phyloP scores from a whole-genome alignment of 2,888 invertebrate genomes.

The Mechanitis messenoides region DNA sequence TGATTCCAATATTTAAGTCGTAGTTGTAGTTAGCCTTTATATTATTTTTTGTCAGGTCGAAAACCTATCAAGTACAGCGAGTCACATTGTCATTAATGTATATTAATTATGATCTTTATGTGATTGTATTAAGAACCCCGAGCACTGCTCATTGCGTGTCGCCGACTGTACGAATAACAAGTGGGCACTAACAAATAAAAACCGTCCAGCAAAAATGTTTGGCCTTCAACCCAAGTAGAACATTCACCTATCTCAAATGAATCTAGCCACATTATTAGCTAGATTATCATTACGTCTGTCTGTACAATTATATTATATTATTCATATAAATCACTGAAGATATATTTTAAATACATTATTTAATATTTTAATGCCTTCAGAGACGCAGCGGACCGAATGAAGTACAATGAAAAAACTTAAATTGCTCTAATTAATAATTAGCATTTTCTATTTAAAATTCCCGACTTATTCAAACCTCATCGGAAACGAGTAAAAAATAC shows the following conservation, averaged over 20 bases:
- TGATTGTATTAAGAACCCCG: constrained; percentile 19
- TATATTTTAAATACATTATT: constrained; percentile 1
- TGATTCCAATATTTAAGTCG: constrained; percentile 1
- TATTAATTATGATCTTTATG: constrained; percentile 15
- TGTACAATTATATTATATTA: constrained; percentile 25
- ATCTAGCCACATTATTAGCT: constrained; percentile 48
- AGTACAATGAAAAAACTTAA: constrained; percentile 17
- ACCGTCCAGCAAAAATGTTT: constrained; percentile 54
- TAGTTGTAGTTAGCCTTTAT: constrained; percentile 5
- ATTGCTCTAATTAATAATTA: constrained; percentile 18
- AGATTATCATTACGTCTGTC: constrained; percentile 32
- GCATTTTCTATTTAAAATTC: constrained; percentile 8
- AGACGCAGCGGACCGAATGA: constrained; percentile 20
- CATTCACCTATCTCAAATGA: constrained; percentile 60
- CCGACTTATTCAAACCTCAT: too few species aligned
- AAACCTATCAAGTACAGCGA: constrained; percentile 16
- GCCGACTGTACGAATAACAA: constrained; percentile 46
- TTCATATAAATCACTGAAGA: constrained; percentile 12
- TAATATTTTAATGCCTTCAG: constrained; percentile 10
- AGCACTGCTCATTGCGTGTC: constrained; percentile 44
- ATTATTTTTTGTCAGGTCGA: constrained; percentile 20
- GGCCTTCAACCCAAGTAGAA: constrained; percentile 67
- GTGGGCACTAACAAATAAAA: constrained; percentile 56
- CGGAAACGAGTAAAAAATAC: too few species aligned
- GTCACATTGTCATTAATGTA: constrained; percentile 3